These are phyloP conservation scores for Lymantria monacha DNA, from an alignment of 2,888 invertebrate genomes.

Conservation along the genomic window DNA sequence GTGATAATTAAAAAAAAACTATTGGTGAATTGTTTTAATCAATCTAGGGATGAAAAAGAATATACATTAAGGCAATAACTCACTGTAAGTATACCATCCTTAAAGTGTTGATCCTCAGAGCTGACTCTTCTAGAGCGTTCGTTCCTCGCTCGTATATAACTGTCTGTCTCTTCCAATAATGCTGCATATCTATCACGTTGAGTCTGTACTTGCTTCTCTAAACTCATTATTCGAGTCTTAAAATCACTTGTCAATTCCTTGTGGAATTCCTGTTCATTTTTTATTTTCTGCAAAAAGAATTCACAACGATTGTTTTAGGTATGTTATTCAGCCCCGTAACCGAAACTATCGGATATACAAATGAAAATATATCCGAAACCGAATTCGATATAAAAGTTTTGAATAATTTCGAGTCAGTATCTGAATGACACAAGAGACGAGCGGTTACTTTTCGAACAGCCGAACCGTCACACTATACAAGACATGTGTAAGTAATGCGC, in stretches of 20 bases:
- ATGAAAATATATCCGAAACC: neutral
- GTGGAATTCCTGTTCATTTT: constrained; percentile 64
- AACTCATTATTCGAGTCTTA: constrained; percentile 53
- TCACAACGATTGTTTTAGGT: neutral
- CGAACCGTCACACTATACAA: no score
- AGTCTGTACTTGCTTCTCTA: constrained; percentile 89
- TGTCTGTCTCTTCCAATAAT: constrained; percentile 91
- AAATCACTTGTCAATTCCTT: constrained; percentile 61
- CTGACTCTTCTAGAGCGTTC: constrained; percentile 58
- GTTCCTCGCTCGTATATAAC: constrained; percentile 83
- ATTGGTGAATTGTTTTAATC: no score
- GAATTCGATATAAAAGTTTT: no score
- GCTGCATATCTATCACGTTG: constrained; percentile 90
- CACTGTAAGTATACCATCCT: constrained; percentile 55
- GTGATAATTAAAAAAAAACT: no score
- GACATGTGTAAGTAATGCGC: no score
- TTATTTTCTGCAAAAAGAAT: constrained; percentile 55
- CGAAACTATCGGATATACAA: no score
- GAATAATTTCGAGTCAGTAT: no score
- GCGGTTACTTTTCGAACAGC: no score
- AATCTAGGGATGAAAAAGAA: no score
- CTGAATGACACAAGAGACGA: no score
- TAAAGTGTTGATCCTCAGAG: constrained; percentile 54
- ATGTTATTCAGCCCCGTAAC: no score
- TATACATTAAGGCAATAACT: no score